Conservation (phyloP, 2,797 vertebrate genomes). For the Coracias cyanogaster region DNA sequence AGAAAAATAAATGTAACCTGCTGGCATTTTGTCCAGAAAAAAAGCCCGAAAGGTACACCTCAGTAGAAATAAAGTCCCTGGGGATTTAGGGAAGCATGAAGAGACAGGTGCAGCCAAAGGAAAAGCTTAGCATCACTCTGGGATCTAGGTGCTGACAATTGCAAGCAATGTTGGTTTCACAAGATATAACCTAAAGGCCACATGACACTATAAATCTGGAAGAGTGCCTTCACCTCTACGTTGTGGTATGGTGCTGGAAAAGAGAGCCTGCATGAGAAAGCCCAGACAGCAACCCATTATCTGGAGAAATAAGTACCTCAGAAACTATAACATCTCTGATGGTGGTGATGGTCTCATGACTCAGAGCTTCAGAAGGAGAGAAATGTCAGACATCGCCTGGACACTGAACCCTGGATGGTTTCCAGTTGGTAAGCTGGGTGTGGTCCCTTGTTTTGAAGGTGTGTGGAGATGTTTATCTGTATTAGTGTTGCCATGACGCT, state of each 20-base stretch:
- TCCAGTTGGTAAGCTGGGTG: neutral
- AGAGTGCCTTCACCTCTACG: neutral
- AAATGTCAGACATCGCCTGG: neutral
- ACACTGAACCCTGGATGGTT: neutral
- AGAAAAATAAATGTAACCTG: neutral
- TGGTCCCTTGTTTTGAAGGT: neutral
- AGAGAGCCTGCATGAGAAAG: neutral
- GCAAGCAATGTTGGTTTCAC: neutral
- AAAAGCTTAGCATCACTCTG: neutral
- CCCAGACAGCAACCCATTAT: neutral
- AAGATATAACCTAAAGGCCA: neutral
- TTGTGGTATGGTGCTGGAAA: neutral
- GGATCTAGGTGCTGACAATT: fast-evolving
- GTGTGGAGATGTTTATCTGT: neutral
- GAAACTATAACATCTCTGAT: neutral
- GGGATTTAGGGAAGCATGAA: neutral
- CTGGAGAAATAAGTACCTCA: neutral
- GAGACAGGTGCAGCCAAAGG: neutral
- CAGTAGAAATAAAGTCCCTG: neutral
- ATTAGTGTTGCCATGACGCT: neutral
- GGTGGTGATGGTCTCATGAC: neutral
- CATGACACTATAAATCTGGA: neutral
- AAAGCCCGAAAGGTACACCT: neutral
- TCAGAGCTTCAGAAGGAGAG: neutral
- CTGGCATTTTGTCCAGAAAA: neutral